Conservation (phyloP, 35 echinoderm and acorn worm species). For the Heliocidaris erythrogramma region DNA sequence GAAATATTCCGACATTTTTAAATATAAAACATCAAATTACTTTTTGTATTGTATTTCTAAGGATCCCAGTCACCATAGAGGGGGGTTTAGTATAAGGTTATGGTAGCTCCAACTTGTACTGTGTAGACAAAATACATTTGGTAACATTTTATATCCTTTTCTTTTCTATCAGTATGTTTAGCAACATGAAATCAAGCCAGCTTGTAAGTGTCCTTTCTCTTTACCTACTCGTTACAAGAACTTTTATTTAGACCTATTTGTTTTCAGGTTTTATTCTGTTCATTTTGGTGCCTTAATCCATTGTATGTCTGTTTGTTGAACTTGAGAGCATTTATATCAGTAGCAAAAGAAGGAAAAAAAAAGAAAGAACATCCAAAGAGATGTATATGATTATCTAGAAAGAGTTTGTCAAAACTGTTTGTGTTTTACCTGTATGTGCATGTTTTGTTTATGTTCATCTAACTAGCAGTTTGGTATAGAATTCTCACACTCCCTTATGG, state of each 20-base stretch:
- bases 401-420: neutral
- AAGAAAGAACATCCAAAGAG: neutral
- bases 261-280: constrained; percentile 45
- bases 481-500: neutral
- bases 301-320: constrained; percentile 37
- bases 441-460: constrained; percentile 18
- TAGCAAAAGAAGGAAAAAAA: constrained; percentile 6
- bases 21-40: neutral
- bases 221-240: constrained; percentile 34
- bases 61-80: neutral
- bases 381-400: neutral
- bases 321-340: constrained; percentile 27
- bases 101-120: neutral
- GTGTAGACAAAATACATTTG: neutral
- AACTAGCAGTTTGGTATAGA: neutral
- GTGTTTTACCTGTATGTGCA: constrained; percentile 2
- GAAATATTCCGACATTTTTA: neutral
- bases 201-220: constrained; percentile 41
- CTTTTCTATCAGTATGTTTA: constrained; percentile 45
- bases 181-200: constrained; percentile 44
- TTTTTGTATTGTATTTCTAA: neutral
- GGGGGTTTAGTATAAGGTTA: neutral
- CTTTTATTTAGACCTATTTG: constrained; percentile 41
- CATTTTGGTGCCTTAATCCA: constrained; percentile 44
- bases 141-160: constrained; percentile 40